Conservation (phyloP, 2,113 vertebrate species). For the Lonchura striata region DNA sequence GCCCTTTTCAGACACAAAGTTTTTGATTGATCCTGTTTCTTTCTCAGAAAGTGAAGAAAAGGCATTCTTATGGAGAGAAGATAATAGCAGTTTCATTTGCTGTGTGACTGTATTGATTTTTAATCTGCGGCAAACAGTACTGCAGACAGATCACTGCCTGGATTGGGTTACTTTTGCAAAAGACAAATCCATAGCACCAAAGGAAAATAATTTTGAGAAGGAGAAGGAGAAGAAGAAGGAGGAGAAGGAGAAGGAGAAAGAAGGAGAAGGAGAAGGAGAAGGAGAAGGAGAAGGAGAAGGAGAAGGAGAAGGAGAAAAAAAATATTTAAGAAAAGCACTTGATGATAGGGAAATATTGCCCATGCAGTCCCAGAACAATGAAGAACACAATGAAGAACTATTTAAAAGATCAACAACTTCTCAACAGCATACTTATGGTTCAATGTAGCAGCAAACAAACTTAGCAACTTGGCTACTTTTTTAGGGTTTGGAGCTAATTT, state of each 20-base stretch:
- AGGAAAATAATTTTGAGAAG: not conserved
- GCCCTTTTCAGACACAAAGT: not conserved
- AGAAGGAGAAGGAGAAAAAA: not conserved
- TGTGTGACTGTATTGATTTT: not conserved
- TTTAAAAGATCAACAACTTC: not conserved
- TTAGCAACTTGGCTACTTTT: not conserved
- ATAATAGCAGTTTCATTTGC: not conserved
- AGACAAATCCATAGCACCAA: not conserved
- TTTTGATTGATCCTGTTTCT: not conserved
- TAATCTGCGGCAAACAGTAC: not conserved
- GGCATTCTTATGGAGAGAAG: not conserved
- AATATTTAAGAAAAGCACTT: not conserved
- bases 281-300: not conserved
- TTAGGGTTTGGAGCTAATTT: not conserved
- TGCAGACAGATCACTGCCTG: not conserved
- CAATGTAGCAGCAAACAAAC: not conserved
- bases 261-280: not conserved
- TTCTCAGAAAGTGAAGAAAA: not conserved
- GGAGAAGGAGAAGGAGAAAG: too few relatives aligned
- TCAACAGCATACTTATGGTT: not conserved
- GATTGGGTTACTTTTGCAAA: fast-evolving
- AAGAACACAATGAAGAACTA: not conserved
- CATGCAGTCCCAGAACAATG: not conserved
- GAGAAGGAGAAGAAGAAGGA: not conserved
- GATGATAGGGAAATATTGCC: not conserved